Percentiles rank a stretch among this genome's conserved stretches.
phyloP scores from a whole-genome alignment of 2,797 vertebrate species.

The Platalea minor region DNA sequence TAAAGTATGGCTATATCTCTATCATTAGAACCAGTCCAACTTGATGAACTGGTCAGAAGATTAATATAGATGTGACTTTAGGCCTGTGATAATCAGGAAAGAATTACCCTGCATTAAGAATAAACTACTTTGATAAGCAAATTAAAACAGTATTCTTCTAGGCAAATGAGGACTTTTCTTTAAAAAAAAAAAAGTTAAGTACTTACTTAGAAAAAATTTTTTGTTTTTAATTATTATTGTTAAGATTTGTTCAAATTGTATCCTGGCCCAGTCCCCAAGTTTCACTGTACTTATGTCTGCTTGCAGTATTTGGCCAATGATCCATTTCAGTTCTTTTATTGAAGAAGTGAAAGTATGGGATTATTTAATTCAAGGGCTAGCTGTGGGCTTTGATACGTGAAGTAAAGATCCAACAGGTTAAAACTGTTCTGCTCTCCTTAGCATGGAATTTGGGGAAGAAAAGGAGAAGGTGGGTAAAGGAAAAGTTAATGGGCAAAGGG shows the following conservation, averaged over 20 bases:
- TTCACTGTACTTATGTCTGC: neutral
- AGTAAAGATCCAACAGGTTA: neutral
- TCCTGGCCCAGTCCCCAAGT: neutral
- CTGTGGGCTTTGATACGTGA: neutral
- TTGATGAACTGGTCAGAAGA: neutral
- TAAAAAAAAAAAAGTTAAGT: no score
- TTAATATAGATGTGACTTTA: neutral
- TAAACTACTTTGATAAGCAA: neutral
- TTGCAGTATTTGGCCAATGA: neutral
- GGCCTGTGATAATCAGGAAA: neutral
- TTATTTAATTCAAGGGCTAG: neutral
- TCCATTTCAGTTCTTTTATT: neutral
- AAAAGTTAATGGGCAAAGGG: neutral
- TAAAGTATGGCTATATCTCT: neutral
- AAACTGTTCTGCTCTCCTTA: neutral
- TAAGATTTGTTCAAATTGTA: neutral
- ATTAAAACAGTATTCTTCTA: neutral
- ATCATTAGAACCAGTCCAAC: neutral
- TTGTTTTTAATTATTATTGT: no score
- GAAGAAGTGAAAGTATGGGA: neutral
- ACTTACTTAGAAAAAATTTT: neutral
- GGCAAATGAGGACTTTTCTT: neutral
- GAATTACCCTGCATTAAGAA: neutral
- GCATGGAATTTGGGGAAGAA: neutral
- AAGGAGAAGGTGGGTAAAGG: neutral